phyloP scores from a whole-genome alignment of 2,888 invertebrate species.

The Acleris laterana region DNA sequence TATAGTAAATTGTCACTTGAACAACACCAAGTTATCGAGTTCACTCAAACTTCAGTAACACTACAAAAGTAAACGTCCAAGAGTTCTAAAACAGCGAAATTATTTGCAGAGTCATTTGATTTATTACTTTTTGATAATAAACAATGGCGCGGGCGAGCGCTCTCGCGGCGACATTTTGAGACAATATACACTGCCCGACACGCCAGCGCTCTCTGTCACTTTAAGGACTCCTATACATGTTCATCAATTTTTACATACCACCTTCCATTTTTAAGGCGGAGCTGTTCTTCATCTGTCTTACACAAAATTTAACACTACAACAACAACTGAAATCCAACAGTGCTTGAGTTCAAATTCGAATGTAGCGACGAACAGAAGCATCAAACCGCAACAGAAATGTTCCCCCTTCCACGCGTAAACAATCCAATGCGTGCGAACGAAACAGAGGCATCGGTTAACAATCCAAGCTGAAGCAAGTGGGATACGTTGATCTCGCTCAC shows the following conservation, averaged over 20 bases:
- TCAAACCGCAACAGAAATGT: slow-evolving; percentile 61
- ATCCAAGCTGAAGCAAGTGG: slow-evolving; percentile 45
- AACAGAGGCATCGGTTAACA: slow-evolving; percentile 55
- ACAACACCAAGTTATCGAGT: slow-evolving; percentile 37
- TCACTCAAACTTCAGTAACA: slow-evolving; percentile 44
- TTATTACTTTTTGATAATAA: slow-evolving; percentile 83
- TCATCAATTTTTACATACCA: slow-evolving; percentile 85
- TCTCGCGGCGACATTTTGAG: slow-evolving; percentile 79
- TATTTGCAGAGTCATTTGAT: slow-evolving; percentile 81
- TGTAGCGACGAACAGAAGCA: slow-evolving; percentile 48
- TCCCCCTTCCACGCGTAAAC: slow-evolving; percentile 67
- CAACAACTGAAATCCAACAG: slow-evolving; percentile 12
- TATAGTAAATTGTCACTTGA: slow-evolving; percentile 19
- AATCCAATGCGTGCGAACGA: slow-evolving; percentile 61
- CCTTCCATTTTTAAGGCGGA: slow-evolving; percentile 85
- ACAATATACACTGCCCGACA: slow-evolving; percentile 83
- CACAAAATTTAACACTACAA: slow-evolving; percentile 42
- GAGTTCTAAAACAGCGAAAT: slow-evolving; percentile 50
- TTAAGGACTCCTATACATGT: slow-evolving; percentile 84
- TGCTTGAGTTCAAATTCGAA: slow-evolving; percentile 43
- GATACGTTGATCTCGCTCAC: slow-evolving; percentile 55
- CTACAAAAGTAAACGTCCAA: slow-evolving; percentile 48
- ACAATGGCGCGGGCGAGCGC: slow-evolving; percentile 74
- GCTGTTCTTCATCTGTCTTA: slow-evolving; percentile 75
- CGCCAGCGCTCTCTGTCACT: slow-evolving; percentile 84